Evolutionary conservation across 2,113 vertebrate genomes (phyloP), one percentile per base, ranked within the genome.

Genomic region (Anser cygnoides): DNA sequence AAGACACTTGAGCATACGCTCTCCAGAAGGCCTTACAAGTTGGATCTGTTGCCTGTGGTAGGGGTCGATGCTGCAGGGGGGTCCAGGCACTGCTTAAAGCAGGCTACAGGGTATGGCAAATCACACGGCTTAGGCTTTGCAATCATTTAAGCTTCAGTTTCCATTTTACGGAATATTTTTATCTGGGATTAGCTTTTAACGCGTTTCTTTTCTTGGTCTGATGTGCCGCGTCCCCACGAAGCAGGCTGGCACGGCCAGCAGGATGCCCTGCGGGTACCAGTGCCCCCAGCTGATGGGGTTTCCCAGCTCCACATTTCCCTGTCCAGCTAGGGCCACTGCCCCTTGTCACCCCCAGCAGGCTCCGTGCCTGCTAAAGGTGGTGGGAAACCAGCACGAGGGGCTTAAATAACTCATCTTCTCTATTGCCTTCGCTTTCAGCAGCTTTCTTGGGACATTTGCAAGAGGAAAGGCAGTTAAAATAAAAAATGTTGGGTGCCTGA

Each of bases 11-110:
- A 23, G 26, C 18, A 23, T 63, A 7, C 8, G 13, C 54, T n/a
- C 71, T 22, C 59, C 31, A 16, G 12, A 15, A 66, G 28, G 6
- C 39, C 12, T 43, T 10, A 2, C 28, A 10, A 17, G 28, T 18
- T 46, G 44, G 44, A 7, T 37, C 22, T 20, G 20, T 20, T 31
- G 81, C 57, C 57, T 23, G 21, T 50, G 49, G 49, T 23, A 13
- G 49, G 11, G 2, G 41, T 50, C 5, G 17, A 33, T 37, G 9
- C 0, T 1, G 20, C 20, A 1, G 46, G 16, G 39, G 23, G 39
- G 23, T 50, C 22, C 21, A 49, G 49, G 49, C 49, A 12, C 49
- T 50, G 49, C 49, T 50, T 11, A 50, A 50, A 50, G 11, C 37
- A 6, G 68, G 49, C 15, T 33, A 3, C 4, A 13, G 28, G 3